phyloP scores from a whole-genome alignment of 2,113 vertebrate genomes.

The Nothobranchius furzeri region DNA sequence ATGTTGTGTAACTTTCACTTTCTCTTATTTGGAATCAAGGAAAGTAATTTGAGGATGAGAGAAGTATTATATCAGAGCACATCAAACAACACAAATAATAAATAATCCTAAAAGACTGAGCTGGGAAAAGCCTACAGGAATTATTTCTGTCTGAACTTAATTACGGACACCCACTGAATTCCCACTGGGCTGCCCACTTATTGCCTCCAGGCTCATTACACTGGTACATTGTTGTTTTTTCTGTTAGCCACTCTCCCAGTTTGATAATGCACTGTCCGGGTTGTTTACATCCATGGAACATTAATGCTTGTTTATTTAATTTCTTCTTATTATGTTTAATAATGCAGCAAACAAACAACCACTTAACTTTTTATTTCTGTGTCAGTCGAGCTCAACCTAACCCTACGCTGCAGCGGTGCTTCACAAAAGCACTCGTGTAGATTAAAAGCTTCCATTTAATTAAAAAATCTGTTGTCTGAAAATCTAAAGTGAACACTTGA shows the following conservation, averaged over 20 bases:
- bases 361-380: neutral
- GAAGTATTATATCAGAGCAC: neutral
- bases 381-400: neutral
- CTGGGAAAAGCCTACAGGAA: constrained; percentile 25
- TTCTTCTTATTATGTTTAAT: neutral
- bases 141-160: constrained; percentile 42
- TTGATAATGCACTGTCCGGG: constrained; percentile 25
- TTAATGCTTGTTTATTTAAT: neutral
- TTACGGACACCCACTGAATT: constrained; percentile 49
- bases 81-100: neutral
- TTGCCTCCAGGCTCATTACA: constrained; percentile 29
- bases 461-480: too few relatives aligned
- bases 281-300: constrained; percentile 18
- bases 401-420: neutral
- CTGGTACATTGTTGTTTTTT: constrained; percentile 29
- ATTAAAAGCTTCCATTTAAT: too few relatives aligned
- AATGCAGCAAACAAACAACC: neutral
- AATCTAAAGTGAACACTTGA: too few relatives aligned
- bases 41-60: neutral
- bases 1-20: constrained; percentile 12
- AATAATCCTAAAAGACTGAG: constrained; percentile 8
- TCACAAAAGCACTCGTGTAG: too few relatives aligned
- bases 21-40: neutral
- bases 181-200: constrained; percentile 59
- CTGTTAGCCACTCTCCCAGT: constrained; percentile 29